Base-by-base conservation (phyloP, 2,113 vertebrate genomes). In the Andinoacara biseriatus region DNA sequence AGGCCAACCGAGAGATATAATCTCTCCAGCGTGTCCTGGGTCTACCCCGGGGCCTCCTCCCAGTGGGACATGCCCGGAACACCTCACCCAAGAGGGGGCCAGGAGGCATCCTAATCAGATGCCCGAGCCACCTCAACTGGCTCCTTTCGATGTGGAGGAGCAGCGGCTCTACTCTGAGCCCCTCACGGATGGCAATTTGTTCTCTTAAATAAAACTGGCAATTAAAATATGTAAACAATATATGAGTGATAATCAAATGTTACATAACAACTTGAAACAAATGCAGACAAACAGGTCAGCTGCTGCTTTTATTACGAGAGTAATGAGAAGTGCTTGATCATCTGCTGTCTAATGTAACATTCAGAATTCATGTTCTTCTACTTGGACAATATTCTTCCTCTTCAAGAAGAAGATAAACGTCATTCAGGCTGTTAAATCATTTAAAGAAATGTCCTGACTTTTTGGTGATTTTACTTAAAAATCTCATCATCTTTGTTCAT, bases 131-230 rank as follows among this genome's bases (percentile, higher is more conserved):
- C n/a, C n/a, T n/a, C n/a, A n/a, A n/a, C n/a, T n/a, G n/a, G n/a
- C n/a, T n/a, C n/a, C n/a, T n/a, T n/a, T n/a, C n/a, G n/a, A n/a
- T n/a, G n/a, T n/a, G n/a, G n/a, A n/a, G n/a, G n/a, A n/a, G n/a
- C n/a, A n/a, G n/a, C n/a, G n/a, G n/a, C n/a, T n/a, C n/a, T n/a
- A n/a, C n/a, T n/a, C n/a, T n/a, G n/a, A n/a, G n/a, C n/a, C n/a
- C n/a, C n/a, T n/a, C n/a, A n/a, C n/a, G n/a, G n/a, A n/a, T n/a
- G 52, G 52, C 29, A 86, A 76, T 82, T 83, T 85, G 17, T 72
- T 60, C 26, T 69, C 85, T 84, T 65, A 90, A 87, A 84, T 46
- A 77, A 38, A 83, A 57, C 26, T 24, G 13, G 26, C 58, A 75
- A 60, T 78, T 72, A 57, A 78, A n/a, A 29, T 24, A 75, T 63